phyloP scores from a whole-genome alignment of 2,888 invertebrate species.

The Folsomia manolachei region DNA sequence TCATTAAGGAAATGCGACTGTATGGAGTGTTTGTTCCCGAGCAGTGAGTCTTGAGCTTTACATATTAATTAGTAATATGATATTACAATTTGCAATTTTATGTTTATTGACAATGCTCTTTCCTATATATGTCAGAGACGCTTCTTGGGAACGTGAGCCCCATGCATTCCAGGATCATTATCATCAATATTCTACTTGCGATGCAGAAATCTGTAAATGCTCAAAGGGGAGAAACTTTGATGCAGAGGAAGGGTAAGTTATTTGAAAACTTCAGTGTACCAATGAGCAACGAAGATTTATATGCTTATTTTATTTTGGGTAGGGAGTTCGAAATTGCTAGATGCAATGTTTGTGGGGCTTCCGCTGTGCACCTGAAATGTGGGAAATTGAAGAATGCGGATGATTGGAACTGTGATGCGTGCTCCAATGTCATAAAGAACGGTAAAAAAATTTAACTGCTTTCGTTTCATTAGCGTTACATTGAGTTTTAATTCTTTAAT shows the following conservation, averaged over 20 bases:
- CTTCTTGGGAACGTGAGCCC: slow-evolving; percentile 78
- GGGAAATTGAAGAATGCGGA: slow-evolving; percentile 54
- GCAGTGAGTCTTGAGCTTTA: slow-evolving; percentile 65
- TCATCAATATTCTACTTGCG: slow-evolving; percentile 64
- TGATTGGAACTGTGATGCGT: slow-evolving; percentile 57
- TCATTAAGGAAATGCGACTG: slow-evolving; percentile 62
- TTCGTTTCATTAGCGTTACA: neutral
- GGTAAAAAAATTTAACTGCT: slow-evolving; percentile 8
- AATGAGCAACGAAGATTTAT: no score
- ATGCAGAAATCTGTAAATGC: slow-evolving; percentile 62
- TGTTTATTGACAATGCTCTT: no score
- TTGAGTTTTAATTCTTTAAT: neutral
- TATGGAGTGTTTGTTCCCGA: slow-evolving; percentile 78
- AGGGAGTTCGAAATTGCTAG: slow-evolving; percentile 60
- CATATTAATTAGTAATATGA: no score
- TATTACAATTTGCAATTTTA: no score
- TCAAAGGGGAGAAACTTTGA: slow-evolving; percentile 60
- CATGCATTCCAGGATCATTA: slow-evolving; percentile 72
- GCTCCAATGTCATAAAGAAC: slow-evolving; percentile 50
- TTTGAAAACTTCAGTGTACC: neutral
- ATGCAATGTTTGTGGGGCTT: slow-evolving; percentile 61
- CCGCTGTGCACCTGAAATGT: slow-evolving; percentile 60
- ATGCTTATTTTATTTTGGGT: neutral
- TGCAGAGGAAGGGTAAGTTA: slow-evolving; percentile 55
- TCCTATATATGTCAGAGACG: no score